These are phyloP conservation scores for Zeus faber DNA, from an alignment of 2,113 vertebrate genomes.

Conservation along the genomic window DNA sequence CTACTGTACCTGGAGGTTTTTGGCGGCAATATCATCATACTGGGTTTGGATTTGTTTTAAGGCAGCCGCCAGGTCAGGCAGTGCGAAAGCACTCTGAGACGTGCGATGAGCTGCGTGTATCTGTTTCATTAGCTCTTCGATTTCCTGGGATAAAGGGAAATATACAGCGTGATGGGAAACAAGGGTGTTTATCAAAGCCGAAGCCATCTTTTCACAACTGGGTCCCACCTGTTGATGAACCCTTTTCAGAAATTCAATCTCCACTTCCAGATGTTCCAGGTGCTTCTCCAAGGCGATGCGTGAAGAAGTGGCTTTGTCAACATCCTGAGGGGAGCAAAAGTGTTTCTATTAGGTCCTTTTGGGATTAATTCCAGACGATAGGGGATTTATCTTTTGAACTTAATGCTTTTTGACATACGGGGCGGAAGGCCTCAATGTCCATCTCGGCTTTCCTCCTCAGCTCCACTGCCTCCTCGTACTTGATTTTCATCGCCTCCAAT, in stretches of 20 bases:
- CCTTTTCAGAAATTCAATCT: conserved; percentile 70
- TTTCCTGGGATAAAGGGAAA: conserved; percentile 65
- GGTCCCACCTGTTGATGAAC: conserved; percentile 70
- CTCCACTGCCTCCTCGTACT: conserved; percentile 73
- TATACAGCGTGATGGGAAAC: not conserved
- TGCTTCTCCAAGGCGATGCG: conserved; percentile 69
- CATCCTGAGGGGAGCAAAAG: conserved; percentile 50
- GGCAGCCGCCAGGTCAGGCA: conserved; percentile 75
- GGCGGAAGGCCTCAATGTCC: conserved; percentile 75
- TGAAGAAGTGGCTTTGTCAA: conserved; percentile 61
- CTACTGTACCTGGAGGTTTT: too few relatives aligned
- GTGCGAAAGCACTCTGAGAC: conserved; percentile 57
- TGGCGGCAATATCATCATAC: conserved; percentile 77
- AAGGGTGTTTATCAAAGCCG: too few relatives aligned
- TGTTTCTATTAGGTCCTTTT: conserved; percentile 1
- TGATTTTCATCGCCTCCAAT: conserved; percentile 68
- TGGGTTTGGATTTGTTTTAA: conserved; percentile 81
- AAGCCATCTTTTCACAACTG: not conserved
- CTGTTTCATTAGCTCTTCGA: conserved; percentile 75
- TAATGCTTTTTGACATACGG: conserved; percentile 49
- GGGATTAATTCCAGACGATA: not conserved
- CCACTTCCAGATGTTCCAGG: conserved; percentile 72
- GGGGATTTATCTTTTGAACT: not conserved
- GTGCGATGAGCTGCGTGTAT: conserved; percentile 67
- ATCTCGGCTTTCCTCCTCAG: conserved; percentile 73